Percentiles rank a stretch among this genome's conserved stretches.
Evolutionary conservation across 37 sponge, comb jelly and placozoan genomes (phyloP).

Genomic region (Cliona cf. orientalis): DNA sequence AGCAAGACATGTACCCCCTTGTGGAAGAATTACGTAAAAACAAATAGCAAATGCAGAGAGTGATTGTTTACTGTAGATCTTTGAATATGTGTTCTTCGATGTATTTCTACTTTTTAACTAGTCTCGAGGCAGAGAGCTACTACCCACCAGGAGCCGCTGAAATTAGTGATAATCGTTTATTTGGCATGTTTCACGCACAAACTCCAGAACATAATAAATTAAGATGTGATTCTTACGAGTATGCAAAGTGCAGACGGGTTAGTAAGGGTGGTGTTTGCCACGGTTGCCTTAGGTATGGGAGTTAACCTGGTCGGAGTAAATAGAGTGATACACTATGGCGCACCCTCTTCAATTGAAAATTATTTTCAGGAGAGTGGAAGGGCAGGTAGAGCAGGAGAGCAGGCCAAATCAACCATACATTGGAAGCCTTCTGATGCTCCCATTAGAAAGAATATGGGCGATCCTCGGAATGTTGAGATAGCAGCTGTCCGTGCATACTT

Average conservation of each 20-base stretch:
- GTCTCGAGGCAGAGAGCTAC: conserved; percentile 14
- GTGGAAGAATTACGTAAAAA: neutral
- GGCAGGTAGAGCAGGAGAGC: conserved; percentile 32
- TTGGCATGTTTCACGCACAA: conserved; percentile 46
- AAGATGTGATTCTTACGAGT: conserved; percentile 29
- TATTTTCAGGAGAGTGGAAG: too few species aligned
- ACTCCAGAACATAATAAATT: conserved; percentile 36
- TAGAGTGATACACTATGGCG: conserved; percentile 50
- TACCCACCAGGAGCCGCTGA: conserved; percentile 35
- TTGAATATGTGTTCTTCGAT: conserved; percentile 39
- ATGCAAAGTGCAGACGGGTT: conserved; percentile 23
- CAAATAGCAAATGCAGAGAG: neutral
- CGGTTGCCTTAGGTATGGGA: too few species aligned
- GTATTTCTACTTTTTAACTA: conserved; percentile 17
- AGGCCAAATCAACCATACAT: conserved; percentile 27
- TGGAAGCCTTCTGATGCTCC: conserved; percentile 46
- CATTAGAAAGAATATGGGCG: neutral
- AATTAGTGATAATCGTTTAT: conserved; percentile 41
- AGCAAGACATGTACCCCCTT: conserved; percentile 5
- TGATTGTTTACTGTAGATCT: conserved; percentile 48
- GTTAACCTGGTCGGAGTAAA: too few species aligned
- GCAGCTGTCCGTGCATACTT: conserved; percentile 12
- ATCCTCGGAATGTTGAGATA: neutral
- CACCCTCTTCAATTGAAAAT: conserved; percentile 43
- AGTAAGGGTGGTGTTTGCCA: conserved; percentile 47